Evolutionary conservation across 2,888 invertebrate species (phyloP), one percentile per base, ranked within the genome.

Genomic region (Chloroclysta siterata): DNA sequence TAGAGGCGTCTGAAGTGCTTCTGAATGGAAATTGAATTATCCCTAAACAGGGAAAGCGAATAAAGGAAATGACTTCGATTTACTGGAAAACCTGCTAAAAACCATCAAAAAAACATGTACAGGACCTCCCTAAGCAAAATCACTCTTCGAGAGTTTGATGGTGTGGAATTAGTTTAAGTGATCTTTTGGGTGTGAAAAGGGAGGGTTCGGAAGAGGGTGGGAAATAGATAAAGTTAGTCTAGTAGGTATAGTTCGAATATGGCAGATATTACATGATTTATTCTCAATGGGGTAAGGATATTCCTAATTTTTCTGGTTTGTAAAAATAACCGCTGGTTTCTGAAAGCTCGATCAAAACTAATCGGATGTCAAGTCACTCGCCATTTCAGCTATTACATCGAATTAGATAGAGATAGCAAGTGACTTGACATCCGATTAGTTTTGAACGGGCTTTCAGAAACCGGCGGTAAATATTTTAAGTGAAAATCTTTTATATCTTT

Each of bases 161-260:
- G 55, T 66, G 64, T 61, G 65, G 64, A 71, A 71, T 71, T 71
- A 71, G 69, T 71, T 71, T 54, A 64, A 62, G 71, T 69, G 65
- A 65, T 68, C 60, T 71, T 68, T 63, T 51, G 60, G 65, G 63
- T 64, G 70, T 61, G 63, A 65, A 65, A 64, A 36, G 60, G 57
- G 60, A 63, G 65, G 63, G 48, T 29, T 53, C 53, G 15, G 44
- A 53, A 53, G 53, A 53, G 53, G 65, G 68, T 60, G 64, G 55
- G 44, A 53, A 58, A 63, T 66, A 56, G 55, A 69, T 64, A 67
- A 69, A 69, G 63, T 71, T 65, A 58, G 58, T 65, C 64, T 64
- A 41, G 50, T 52, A 47, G 41, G 54, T 51, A 33, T 48, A 55
- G 44, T 61, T 39, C 28, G 51, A 65, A 58, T 61, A 58, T 52